Evolutionary conservation across 2,797 vertebrate genomes (phyloP), one percentile per base, ranked within the genome.

Genomic region (Betta splendens): DNA sequence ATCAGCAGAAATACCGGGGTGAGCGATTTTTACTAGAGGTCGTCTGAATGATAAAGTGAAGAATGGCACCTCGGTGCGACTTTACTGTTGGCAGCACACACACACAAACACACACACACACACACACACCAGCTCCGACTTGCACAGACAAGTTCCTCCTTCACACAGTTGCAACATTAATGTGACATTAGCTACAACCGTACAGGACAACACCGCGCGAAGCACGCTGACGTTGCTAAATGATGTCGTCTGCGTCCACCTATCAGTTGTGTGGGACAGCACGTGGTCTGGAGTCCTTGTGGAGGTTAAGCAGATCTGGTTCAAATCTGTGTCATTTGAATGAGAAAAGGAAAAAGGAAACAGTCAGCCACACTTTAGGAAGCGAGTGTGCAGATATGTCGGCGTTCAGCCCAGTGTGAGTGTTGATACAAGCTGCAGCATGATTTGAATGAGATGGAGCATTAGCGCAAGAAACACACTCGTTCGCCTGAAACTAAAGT

Each of bases 1-100:
- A 84, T 77, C 61, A 73, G 49, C 43, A 8, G 42, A 48, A 57
- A 74, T 53, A 72, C 31, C 9, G 51, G 57, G 68, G 73, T 74
- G 65, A 77, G 37, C 3, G 13, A 22, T 55, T 84, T 72, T 84
- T 74, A 81, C 61, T 79, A 48, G 61, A 68, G 79, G 82, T 87
- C 85, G 79, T 53, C 47, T 10, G 13, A 66, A 82, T 68, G 72
- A 88, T 84, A 67, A 86, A 84, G 66, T 69, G 61, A 50, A 77
- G 72, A 83, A 81, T 69, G 72, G 58, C 68, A 78, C 72, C 64
- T 32, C 74, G 40, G 79, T 79, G 77, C 73, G 70, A 70, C 67
- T 77, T 80, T 64, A 84, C 61, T 33, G 36, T 1, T 2, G 48
- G 40, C 48, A 25, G 59, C 62, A 83, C 48, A 21, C 52, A 43